Base-by-base conservation (phyloP, 2,797 vertebrate species). In the Poecilia gillii region DNA sequence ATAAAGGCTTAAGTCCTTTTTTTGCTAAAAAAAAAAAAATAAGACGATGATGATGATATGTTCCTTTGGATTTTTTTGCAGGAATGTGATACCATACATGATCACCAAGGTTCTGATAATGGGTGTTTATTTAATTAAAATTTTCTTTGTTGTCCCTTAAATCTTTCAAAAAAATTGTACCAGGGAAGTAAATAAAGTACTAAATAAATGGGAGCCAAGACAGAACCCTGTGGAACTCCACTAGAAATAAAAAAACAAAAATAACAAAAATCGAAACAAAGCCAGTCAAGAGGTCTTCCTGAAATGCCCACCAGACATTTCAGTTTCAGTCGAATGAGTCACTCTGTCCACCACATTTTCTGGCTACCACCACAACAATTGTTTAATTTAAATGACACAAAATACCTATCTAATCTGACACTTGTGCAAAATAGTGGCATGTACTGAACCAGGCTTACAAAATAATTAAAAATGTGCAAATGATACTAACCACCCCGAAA, bases 401-500 rank as follows among this genome's bases (percentile, higher is more conserved):
- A 66, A 66, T 4, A 28, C 16, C 8, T 4, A 39, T 8, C 6
- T 23, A 39, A 20, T 23, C 16, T 36, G 16, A 64, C 62, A 64
- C 62, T 64, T 64, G 14, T 33, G 62, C 7, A 33, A 64, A 64
- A 33, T 36, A 1, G 1, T 4, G 0, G 16, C 36, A 39, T 3
- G 7, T 9, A 43, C 23, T 70, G 39, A 55, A 79, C 71, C 9
- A 75, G 76, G 75, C 68, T 85, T 75, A 70, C 70, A 79, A 85
- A 81, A 82, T 12, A 79, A 83, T 73, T 45, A 49, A 51, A 88
- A 77, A 78, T 39, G 72, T 81, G 78, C 41, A 73, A 18, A 72
- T 88, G 43, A 72, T 80, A 75, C 72, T 46, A n/a, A 74, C 31
- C 41, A 39, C 70, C 49, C 57, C 28, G 25, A 20, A 18, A 20